Conservation (phyloP, 2,797 vertebrate genomes). For the Galago senegalensis region DNA sequence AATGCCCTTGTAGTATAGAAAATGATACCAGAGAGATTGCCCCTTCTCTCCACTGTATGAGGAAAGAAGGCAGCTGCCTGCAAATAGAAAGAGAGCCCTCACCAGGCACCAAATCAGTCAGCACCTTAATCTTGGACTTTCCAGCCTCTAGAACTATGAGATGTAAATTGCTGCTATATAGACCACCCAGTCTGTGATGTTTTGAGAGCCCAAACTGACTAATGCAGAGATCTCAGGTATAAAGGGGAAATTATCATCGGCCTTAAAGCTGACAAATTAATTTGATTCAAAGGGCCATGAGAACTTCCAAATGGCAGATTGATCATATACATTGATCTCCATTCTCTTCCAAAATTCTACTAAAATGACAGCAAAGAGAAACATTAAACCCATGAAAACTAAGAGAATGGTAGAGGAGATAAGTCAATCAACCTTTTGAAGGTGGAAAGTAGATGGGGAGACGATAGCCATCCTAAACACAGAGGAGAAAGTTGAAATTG, state of each 20-base stretch:
- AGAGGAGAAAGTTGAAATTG: not conserved
- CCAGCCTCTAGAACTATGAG: not conserved
- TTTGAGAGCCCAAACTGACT: not conserved
- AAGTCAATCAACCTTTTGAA: constrained; percentile 39
- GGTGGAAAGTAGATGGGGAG: not conserved
- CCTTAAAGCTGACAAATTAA: constrained; percentile 62
- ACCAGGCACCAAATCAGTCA: not conserved
- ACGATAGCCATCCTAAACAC: not conserved
- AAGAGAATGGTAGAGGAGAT: constrained; percentile 20
- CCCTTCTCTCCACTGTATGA: not conserved
- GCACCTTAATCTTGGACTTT: not conserved
- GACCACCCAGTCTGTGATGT: not conserved
- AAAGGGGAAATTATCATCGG: constrained; percentile 51
- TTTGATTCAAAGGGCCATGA: constrained; percentile 68
- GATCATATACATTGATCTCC: constrained; percentile 25
- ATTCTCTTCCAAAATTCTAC: constrained; percentile 21
- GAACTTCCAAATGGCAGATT: constrained; percentile 60
- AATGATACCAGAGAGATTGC: not conserved
- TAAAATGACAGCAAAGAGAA: constrained; percentile 66
- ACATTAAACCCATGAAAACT: constrained; percentile 53
- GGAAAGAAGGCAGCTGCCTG: not conserved
- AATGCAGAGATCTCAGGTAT: not conserved
- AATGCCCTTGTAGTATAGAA: not conserved
- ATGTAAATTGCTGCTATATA: not conserved
- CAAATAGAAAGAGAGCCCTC: not conserved